A percentile compares a stretch with the other conserved stretches of the same genome.
These are phyloP conservation scores for Eumaeus atala DNA, from an alignment of 1,140 invertebrate species.

Conservation along the genomic window DNA sequence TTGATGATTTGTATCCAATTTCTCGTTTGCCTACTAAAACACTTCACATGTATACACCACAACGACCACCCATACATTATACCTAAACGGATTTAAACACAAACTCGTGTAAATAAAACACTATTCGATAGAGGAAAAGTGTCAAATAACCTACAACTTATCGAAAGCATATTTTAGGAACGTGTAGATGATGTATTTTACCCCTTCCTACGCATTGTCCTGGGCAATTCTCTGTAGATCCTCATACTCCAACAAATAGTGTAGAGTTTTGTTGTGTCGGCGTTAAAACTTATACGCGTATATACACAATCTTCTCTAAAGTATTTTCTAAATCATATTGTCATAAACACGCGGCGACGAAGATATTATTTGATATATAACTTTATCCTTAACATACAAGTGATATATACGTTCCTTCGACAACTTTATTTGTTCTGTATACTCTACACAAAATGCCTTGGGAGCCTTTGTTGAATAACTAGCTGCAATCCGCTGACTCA, in stretches of 20 bases:
- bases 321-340: constrained; percentile 69
- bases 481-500: too few relatives aligned
- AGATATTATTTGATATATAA: constrained; percentile 62
- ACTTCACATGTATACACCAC: background rate
- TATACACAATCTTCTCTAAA: constrained; percentile 55
- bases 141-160: constrained; percentile 63
- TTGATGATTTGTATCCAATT: too few relatives aligned
- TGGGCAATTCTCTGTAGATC: constrained; percentile 36
- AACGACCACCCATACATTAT: background rate
- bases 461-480: too few relatives aligned
- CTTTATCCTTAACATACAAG: constrained; percentile 59
- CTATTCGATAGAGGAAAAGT: constrained; percentile 55
- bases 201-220: constrained; percentile 55
- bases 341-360: constrained; percentile 63
- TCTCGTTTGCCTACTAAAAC: too few relatives aligned
- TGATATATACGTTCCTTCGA: constrained; percentile 22
- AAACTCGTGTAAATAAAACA: constrained; percentile 47
- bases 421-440: too few relatives aligned
- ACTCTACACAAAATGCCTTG: too few relatives aligned
- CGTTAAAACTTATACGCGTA: background rate
- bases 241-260: background rate
- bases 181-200: constrained; percentile 61
- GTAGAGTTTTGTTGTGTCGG: background rate
- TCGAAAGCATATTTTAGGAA: constrained; percentile 70
- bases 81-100: constrained; percentile 6